phyloP scores from a whole-genome alignment of 2,113 vertebrate genomes.

The Xerus inauris region DNA sequence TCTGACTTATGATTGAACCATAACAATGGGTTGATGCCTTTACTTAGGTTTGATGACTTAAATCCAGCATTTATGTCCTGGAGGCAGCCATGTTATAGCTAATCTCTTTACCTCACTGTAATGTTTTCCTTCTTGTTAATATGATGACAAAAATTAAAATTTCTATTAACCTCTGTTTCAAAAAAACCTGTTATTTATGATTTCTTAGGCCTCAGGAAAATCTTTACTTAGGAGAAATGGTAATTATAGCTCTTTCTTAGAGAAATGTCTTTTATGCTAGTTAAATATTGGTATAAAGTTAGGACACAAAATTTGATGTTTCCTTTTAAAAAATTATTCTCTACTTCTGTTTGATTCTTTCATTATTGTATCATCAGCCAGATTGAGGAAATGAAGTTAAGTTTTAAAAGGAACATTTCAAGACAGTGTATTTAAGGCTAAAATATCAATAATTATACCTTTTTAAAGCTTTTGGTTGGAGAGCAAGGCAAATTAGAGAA shows the following conservation, averaged over 20 bases:
- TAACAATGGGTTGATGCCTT: not conserved
- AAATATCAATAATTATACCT: not conserved
- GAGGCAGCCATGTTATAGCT: not conserved
- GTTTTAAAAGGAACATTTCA: not conserved
- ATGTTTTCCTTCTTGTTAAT: conserved; percentile 19
- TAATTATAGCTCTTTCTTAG: conserved; percentile 45
- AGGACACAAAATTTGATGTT: not conserved
- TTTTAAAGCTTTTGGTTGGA: not conserved
- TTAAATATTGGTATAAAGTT: conserved; percentile 42
- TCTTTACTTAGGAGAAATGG: not conserved
- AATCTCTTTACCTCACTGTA: not conserved
- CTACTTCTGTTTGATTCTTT: conserved; percentile 36
- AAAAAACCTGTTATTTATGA: not conserved
- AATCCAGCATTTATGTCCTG: not conserved
- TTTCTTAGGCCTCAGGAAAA: not conserved
- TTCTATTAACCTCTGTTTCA: not conserved
- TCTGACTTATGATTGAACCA: not conserved
- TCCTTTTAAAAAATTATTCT: not conserved
- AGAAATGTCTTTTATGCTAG: not conserved
- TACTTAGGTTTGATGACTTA: not conserved
- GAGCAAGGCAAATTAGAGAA: not conserved
- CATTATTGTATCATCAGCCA: not conserved
- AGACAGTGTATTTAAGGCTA: not conserved
- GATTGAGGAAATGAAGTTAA: conserved; percentile 11
- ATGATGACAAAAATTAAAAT: conserved; percentile 1